Evolutionary conservation across 2,888 invertebrate genomes (phyloP).

Genomic region (Tanytarsus gracilentus): DNA sequence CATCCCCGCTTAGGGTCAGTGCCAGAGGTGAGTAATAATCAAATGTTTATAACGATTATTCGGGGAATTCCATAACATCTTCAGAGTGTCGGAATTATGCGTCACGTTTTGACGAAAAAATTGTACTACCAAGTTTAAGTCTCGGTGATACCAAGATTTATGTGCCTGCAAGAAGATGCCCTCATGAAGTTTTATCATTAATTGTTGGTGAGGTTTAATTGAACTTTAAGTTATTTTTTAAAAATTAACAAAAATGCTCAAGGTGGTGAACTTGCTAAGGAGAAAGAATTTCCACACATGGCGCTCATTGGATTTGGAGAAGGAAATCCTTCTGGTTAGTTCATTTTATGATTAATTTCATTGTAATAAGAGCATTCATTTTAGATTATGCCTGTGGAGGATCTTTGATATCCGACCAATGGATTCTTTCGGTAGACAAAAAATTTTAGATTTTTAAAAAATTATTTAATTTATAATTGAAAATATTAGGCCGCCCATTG

Average conservation of each 20-base stretch:
- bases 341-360: background rate
- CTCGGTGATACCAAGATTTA: background rate
- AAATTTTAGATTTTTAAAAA: background rate
- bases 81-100: slow-evolving; percentile 14
- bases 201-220: background rate
- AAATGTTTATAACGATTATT: background rate
- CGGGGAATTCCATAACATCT: background rate
- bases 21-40: background rate
- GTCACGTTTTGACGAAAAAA: background rate
- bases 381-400: slow-evolving; percentile 23
- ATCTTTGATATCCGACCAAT: background rate
- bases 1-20: background rate
- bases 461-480: too few species aligned
- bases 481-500: slow-evolving; percentile 2
- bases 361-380: background rate
- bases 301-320: background rate
- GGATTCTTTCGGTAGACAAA: slow-evolving; percentile 4
- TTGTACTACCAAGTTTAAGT: background rate
- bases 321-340: background rate
- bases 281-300: slow-evolving; percentile 17
- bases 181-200: background rate
- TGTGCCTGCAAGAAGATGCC: background rate
- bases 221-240: background rate
- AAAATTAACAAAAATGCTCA: background rate
- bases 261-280: background rate